Evolutionary conservation across 2,797 vertebrate genomes (phyloP).

Genomic region (Psittacula derbiana): DNA sequence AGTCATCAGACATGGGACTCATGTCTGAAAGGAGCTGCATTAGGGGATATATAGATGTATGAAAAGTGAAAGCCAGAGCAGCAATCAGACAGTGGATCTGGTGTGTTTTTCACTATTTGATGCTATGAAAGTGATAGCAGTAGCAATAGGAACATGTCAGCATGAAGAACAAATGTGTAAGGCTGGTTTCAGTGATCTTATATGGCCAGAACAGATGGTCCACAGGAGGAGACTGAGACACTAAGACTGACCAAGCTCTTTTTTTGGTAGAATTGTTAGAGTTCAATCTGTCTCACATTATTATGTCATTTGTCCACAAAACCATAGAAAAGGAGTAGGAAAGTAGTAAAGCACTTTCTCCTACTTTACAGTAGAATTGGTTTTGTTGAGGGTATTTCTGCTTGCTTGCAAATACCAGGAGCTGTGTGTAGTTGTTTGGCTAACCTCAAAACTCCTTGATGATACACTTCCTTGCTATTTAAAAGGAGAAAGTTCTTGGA

Average conservation of each 20-base stretch:
- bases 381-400: neutral
- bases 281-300: rapidly evolving
- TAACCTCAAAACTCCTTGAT: neutral
- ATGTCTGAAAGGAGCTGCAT: neutral
- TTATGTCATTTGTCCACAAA: neutral
- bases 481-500: neutral
- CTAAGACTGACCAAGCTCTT: neutral
- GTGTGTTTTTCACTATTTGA: neutral
- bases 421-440: neutral
- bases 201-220: neutral
- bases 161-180: neutral
- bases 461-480: neutral
- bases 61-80: neutral
- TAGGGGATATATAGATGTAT: neutral
- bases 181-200: neutral
- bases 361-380: neutral
- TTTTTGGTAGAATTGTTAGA: neutral
- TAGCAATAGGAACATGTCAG: neutral
- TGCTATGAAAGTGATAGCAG: neutral
- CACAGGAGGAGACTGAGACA: neutral
- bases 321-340: neutral
- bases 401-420: neutral
- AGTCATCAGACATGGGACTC: neutral
- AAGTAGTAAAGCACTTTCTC: neutral
- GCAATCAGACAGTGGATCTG: neutral